These are phyloP conservation scores for Oligia latruncula DNA, from an alignment of 2,888 invertebrate species.

Conservation along the genomic window DNA sequence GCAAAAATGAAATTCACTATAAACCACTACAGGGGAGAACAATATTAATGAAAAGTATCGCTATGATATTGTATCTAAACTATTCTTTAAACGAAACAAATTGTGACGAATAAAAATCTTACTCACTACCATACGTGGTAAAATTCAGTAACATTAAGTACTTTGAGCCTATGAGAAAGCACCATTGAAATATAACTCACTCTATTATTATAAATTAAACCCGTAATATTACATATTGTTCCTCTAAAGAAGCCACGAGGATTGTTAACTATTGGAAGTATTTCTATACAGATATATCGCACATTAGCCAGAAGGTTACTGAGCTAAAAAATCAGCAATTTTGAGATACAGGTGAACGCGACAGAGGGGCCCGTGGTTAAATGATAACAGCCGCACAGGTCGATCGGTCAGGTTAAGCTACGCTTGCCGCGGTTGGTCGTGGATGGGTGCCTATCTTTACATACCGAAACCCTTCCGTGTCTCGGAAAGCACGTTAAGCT, in stretches of 20 bases:
- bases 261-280: constrained; percentile 22
- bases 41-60: constrained; percentile 20
- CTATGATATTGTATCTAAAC: constrained; percentile 25
- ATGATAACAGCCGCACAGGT: no score
- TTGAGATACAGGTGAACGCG: neutral
- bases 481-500: no score
- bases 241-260: constrained; percentile 29
- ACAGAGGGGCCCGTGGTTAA: no score
- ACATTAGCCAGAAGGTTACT: neutral
- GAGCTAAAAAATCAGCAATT: neutral
- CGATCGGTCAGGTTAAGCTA: no score
- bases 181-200: constrained; percentile 74
- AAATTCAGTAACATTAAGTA: constrained; percentile 68
- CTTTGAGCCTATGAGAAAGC: constrained; percentile 76
- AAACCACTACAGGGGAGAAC: constrained; percentile 30
- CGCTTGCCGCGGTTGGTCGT: no score
- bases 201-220: constrained; percentile 61
- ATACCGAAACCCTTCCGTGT: no score
- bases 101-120: constrained; percentile 50
- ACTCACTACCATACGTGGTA: constrained; percentile 57
- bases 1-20: constrained; percentile 39
- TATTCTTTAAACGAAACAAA: constrained; percentile 24
- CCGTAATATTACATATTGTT: constrained; percentile 55
- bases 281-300: constrained; percentile 3
- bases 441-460: no score